A percentile compares a stretch with the other conserved stretches of the same genome.
These are phyloP conservation scores for Heliconius hewitsoni DNA, from an alignment of 1,140 invertebrate species.

Conservation along the genomic window DNA sequence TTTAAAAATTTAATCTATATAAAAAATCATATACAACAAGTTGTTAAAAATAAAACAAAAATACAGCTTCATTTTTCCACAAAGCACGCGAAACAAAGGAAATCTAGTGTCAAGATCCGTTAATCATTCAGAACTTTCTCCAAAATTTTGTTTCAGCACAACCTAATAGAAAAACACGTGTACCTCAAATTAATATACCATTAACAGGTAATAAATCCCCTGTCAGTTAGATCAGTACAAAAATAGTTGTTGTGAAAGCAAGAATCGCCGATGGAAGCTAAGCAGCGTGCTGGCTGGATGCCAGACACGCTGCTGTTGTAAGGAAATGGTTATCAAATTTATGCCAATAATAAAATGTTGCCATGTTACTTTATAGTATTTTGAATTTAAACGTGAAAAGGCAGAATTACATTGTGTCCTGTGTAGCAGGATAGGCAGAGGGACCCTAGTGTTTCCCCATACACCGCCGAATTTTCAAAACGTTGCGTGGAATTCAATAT, in stretches of 20 bases:
- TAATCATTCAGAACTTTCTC: not conserved
- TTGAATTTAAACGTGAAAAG: no score
- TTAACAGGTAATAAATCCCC: conserved; percentile 49
- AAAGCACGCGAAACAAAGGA: not conserved
- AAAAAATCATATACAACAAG: no score
- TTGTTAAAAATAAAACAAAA: no score
- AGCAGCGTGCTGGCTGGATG: conserved; percentile 43
- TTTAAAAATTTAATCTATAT: no score
- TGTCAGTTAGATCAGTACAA: conserved; percentile 40
- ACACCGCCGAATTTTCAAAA: no score
- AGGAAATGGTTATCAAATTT: conserved; percentile 7
- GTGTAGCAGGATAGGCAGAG: not conserved
- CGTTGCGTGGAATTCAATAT: no score
- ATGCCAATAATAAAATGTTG: conserved; percentile 15
- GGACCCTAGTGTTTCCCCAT: not conserved
- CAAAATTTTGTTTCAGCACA: not conserved
- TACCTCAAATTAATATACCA: conserved; percentile 52
- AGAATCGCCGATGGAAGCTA: conserved; percentile 41
- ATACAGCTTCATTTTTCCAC: no score
- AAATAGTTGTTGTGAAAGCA: conserved; percentile 50
- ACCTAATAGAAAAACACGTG: conserved; percentile 41
- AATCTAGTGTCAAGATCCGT: not conserved
- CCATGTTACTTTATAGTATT: not conserved
- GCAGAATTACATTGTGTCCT: no score
- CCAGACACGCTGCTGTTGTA: conserved; percentile 29